Evolutionary conservation across 2,113 vertebrate species (phyloP).

Genomic region (Fulmarus glacialis): DNA sequence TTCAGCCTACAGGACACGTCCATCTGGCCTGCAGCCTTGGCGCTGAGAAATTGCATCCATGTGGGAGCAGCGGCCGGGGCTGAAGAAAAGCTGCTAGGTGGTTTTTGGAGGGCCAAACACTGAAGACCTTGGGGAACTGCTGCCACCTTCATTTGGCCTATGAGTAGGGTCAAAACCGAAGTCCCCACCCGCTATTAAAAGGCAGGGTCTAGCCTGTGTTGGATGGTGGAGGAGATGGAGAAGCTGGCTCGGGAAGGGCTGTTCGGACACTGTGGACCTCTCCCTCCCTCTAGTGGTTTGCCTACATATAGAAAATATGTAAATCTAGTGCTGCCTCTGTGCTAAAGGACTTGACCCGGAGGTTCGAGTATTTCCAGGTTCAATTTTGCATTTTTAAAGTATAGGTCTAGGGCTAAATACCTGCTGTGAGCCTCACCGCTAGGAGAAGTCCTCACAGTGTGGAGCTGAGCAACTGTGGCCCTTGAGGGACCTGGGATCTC

Average conservation of each 20-base stretch:
- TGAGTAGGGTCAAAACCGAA: not conserved
- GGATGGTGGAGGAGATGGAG: not conserved
- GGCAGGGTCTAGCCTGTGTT: not conserved
- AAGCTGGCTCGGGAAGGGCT: not conserved
- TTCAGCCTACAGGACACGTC: not conserved
- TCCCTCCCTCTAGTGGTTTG: slow-evolving; percentile 67
- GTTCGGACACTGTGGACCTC: not conserved
- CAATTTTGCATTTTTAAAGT: not conserved
- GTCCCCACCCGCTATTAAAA: not conserved
- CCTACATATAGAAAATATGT: not conserved
- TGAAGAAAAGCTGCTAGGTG: not conserved
- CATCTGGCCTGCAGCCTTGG: slow-evolving; percentile 52
- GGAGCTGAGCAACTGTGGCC: not conserved
- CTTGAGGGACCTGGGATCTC: not conserved
- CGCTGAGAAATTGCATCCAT: not conserved
- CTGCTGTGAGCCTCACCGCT: not conserved
- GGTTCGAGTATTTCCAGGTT: not conserved
- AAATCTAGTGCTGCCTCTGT: not conserved
- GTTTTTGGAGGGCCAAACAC: not conserved
- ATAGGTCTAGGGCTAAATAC: not conserved
- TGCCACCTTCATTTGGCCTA: not conserved
- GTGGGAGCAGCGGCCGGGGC: not conserved
- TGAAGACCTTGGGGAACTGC: not conserved
- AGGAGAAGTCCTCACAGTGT: not conserved
- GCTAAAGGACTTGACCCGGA: not conserved